Base-by-base conservation (phyloP, 2,888 invertebrate genomes). In the Meganola albula region DNA sequence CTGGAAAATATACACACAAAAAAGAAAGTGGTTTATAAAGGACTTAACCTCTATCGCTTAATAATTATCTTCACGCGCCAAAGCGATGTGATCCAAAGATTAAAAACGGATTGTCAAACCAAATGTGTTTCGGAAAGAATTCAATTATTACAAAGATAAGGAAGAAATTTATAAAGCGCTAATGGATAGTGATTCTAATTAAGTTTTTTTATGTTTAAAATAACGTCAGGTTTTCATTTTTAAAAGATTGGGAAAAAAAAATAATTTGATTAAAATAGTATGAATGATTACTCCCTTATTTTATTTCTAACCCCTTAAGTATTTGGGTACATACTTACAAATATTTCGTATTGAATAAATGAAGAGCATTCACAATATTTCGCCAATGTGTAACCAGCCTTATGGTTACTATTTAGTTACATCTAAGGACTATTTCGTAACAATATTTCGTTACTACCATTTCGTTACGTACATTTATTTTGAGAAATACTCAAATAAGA, bases 371-470 rank as follows among this genome's bases (percentile, higher is more conserved):
- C 20, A 20, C 20, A 20, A 31, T 21, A 14, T 31, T 26, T 26
- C 13, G 26, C 12, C 25, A 26, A 21, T 31, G 20, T 31, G 12
- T 21, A 31, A 31, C 20, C 10, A 31, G 25, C 25, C 31, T 25
- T 31, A 31, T 25, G 31, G 18, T 31, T 25, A 31, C 25, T 31
- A 25, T 31, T 31, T 25, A 31, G 27, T 35, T 35, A 35, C 35
- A 31, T 31, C 26, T 31, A 35, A 31, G 31, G 27, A 35, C 35
- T 35, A 31, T 35, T 35, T 35, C 35, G 27, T 35, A 38, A 27
- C 32, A 37, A 26, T 12, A 24, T 32, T 31, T 29, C 31, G 29
- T 30, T 30, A 24, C 24, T 29, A 21, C 21, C 21, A 3, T 21
- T 21, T 12, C 9, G 8, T 14, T 11, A 23, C 11, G 28, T 27